Evolutionary conservation across 2,113 vertebrate species (phyloP).

Genomic region (Cottus gobio): DNA sequence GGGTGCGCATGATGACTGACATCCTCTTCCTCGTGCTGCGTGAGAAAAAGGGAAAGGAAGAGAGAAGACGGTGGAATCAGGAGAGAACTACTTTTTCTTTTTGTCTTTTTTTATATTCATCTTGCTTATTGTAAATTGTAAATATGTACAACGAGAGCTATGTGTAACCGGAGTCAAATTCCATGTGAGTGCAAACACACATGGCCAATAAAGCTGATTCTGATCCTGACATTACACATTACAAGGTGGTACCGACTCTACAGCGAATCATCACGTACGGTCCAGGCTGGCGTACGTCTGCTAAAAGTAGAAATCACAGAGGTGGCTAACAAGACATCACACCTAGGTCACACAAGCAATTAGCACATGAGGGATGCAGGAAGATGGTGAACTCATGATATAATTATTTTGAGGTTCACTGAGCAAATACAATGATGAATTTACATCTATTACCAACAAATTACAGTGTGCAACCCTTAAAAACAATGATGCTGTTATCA

Average conservation of each 20-base stretch:
- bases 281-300: conserved; percentile 33
- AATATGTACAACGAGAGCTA: too few relatives aligned
- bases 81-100: too few relatives aligned
- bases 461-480: background rate
- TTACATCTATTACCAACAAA: background rate
- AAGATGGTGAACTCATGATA: background rate
- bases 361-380: background rate
- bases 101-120: too few relatives aligned
- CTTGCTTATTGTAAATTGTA: too few relatives aligned
- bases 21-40: conserved; percentile 94
- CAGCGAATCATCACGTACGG: conserved; percentile 41
- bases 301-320: conserved; percentile 40
- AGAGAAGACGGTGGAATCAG: background rate
- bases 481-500: background rate
- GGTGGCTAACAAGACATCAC: conserved; percentile 25
- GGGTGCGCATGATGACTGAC: conserved; percentile 98
- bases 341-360: conserved; percentile 24
- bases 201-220: too few relatives aligned
- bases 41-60: conserved; percentile 17
- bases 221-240: too few relatives aligned
- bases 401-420: background rate
- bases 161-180: too few relatives aligned
- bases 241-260: conserved; percentile 32
- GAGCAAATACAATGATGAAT: background rate
- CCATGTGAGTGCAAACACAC: too few relatives aligned